Base-by-base conservation (phyloP, 2,888 invertebrate genomes). In the Brachypalpus laphriformis region DNA sequence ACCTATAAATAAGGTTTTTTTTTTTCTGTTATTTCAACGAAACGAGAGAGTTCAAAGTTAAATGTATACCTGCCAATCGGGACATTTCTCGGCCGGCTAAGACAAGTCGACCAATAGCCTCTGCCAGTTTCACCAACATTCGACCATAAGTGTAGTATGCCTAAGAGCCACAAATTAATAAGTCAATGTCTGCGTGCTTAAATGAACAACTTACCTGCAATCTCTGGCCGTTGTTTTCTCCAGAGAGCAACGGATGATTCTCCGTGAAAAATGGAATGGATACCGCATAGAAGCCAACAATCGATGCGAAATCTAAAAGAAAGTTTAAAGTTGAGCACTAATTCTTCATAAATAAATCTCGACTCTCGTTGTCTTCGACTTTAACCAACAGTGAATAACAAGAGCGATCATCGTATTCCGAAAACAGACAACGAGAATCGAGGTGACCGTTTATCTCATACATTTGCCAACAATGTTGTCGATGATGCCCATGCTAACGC, bases 401-500 rank as follows among this genome's bases (percentile, higher is more conserved):
- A 28, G n/a, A n/a, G n/a, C n/a, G n/a, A n/a, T n/a, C n/a, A n/a
- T n/a, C n/a, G n/a, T 28, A 28, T 28, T 28, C 28, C 5, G 28
- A 6, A 28, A 28, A 28, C 2, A 11, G 3, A 11, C 37, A 2
- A 14, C 40, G 14, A n/a, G 14, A 40, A 40, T 14, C 40, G 6
- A 14, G 6, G 40, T 7, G 6, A 49, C 25, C 7, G 9, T 45
- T 31, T 22, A 22, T 0, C 2, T 92, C 94, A 93, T 93, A 97
- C 97, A 99, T 94, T 99, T 99, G 49, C 98, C 99, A 71, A 99
- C 94, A 87, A 99, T 96, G 92, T 99, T 99, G 92, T 99, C 99
- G 18, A 98, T 92, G 89, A 98, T 95, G 65, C 99, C 99, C 96
- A 99, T 98, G 47, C 95, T 93, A 56, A 98, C 96, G 87, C 96